Conservation (phyloP, 2,113 vertebrate species). For the Eonycteris spelaea region DNA sequence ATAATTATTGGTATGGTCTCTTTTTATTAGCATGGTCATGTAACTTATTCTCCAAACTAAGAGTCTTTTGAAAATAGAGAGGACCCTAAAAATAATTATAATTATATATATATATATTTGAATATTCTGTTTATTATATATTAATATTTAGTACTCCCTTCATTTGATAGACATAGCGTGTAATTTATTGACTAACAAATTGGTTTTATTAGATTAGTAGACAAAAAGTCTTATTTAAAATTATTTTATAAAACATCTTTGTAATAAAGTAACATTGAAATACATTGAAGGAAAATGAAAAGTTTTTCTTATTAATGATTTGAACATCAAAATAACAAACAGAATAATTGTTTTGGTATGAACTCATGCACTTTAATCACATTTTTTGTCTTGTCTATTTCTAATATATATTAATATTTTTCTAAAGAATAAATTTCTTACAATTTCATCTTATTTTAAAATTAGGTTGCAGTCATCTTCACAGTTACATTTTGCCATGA, state of each 20-base stretch:
- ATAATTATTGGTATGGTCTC: not conserved
- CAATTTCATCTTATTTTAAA: not conserved
- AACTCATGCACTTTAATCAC: not conserved
- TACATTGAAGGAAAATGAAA: not conserved
- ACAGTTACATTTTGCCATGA: not conserved
- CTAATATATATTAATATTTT: not conserved
- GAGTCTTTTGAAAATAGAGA: not conserved
- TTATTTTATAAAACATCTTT: not conserved
- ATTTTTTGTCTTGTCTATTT: not conserved
- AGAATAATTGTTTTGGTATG: not conserved
- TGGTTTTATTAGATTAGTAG: not conserved
- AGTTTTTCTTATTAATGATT: not conserved
- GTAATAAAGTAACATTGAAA: not conserved
- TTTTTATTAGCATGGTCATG: not conserved
- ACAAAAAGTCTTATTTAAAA: not conserved
- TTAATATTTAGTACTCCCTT: not conserved
- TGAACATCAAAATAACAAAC: not conserved
- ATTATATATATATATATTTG: not conserved
- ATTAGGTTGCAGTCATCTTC: not conserved
- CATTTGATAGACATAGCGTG: not conserved
- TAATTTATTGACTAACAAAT: not conserved
- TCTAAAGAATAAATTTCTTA: not conserved
- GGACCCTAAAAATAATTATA: not conserved
- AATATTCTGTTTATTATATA: not conserved
- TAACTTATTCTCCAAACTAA: not conserved